Evolutionary conservation across 1,140 invertebrate species (phyloP).

Genomic region (Agrypnia vestita): DNA sequence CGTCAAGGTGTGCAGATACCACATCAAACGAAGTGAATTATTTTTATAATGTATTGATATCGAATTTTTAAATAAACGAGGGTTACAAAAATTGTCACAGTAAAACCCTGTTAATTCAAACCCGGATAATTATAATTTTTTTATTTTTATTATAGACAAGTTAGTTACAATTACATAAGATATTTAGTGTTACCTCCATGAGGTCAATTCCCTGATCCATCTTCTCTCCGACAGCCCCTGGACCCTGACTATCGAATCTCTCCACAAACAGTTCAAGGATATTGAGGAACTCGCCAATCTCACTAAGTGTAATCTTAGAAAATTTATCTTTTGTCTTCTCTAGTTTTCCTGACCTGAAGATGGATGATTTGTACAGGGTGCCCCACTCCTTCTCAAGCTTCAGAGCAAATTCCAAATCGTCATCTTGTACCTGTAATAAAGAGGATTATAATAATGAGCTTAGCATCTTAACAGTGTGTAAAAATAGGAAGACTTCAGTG

Average conservation of each 20-base stretch:
- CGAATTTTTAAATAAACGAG: no score
- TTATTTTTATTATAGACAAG: neutral
- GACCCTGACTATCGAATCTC: conserved; percentile 83
- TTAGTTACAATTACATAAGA: conserved; percentile 31
- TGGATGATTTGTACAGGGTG: conserved; percentile 77
- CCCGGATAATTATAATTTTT: neutral
- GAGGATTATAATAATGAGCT: no score
- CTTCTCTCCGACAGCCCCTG: conserved; percentile 83
- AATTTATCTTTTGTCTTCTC: conserved; percentile 86
- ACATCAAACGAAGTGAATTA: neutral
- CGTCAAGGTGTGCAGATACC: neutral
- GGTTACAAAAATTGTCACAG: no score
- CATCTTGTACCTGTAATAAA: conserved; percentile 64
- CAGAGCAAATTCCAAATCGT: conserved; percentile 75
- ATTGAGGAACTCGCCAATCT: conserved; percentile 82
- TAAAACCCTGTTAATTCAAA: no score
- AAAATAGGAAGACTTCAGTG: no score
- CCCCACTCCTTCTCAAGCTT: conserved; percentile 80
- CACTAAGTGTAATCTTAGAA: conserved; percentile 80
- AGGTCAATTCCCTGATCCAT: conserved; percentile 81
- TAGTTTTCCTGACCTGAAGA: conserved; percentile 79
- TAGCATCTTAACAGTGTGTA: no score
- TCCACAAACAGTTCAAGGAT: conserved; percentile 80
- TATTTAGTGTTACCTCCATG: conserved; percentile 74
- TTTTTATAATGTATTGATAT: no score